Conservation (phyloP, 2,113 vertebrate genomes). For the Centropristis striata region DNA sequence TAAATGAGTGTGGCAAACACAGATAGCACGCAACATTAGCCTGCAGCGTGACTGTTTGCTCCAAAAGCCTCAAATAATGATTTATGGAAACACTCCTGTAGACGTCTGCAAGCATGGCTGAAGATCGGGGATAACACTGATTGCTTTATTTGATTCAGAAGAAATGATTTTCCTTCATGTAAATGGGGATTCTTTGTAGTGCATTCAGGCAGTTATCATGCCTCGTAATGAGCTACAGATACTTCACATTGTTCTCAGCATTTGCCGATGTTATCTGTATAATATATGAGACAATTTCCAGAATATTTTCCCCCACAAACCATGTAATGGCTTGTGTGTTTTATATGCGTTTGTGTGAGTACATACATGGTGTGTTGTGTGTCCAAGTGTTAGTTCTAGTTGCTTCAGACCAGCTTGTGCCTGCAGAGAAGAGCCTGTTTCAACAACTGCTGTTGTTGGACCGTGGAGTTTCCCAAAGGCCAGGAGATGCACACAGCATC, state of each 20-base stretch:
- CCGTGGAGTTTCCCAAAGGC: slow-evolving; percentile 21
- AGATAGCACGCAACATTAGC: slow-evolving; percentile 66
- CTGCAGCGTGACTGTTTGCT: slow-evolving; percentile 60
- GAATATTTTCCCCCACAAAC: neutral
- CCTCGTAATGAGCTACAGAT: slow-evolving; percentile 19
- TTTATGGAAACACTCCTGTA: slow-evolving; percentile 50
- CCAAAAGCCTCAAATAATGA: slow-evolving; percentile 61
- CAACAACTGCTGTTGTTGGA: slow-evolving; percentile 20
- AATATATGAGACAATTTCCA: slow-evolving; percentile 29
- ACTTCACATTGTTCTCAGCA: slow-evolving; percentile 7
- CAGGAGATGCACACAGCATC: slow-evolving; percentile 33
- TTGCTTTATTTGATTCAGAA: slow-evolving; percentile 32
- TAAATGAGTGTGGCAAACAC: slow-evolving; percentile 61
- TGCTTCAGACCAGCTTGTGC: slow-evolving; percentile 7
- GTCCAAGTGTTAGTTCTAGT: neutral
- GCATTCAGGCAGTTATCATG: slow-evolving; percentile 17
- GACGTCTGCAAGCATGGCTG: slow-evolving; percentile 23
- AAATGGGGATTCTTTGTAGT: slow-evolving; percentile 30
- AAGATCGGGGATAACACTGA: slow-evolving; percentile 18
- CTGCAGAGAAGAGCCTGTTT: slow-evolving; percentile 15
- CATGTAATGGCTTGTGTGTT: slow-evolving; percentile 3
- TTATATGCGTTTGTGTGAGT: neutral
- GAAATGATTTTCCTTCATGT: slow-evolving; percentile 24
- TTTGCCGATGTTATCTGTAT: slow-evolving; percentile 26
- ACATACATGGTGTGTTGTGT: neutral